Conservation (phyloP, 2,797 vertebrate species). For the Diglossa cyanea region DNA sequence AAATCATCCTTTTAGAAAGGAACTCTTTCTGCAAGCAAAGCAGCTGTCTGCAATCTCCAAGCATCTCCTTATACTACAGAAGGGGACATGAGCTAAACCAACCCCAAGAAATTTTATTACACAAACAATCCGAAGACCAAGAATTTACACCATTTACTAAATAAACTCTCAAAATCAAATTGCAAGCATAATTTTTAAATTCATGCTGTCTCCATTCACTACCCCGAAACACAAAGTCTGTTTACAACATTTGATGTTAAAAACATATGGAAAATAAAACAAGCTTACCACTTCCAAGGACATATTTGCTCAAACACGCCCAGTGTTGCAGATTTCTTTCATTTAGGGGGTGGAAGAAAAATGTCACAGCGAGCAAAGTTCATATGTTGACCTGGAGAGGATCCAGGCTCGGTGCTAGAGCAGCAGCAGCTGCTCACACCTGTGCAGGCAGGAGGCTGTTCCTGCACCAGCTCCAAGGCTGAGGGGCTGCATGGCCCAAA, state of each 20-base stretch:
- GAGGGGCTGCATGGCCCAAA: not conserved
- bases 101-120: not conserved
- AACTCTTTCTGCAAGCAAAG: not conserved
- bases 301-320: constrained; percentile 70
- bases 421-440: not conserved
- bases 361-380: constrained; percentile 74
- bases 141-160: not conserved
- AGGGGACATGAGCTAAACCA: not conserved
- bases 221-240: rapidly evolving
- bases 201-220: not conserved
- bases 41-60: not conserved
- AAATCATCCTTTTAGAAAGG: not conserved
- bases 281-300: constrained; percentile 74
- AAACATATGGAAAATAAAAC: not conserved
- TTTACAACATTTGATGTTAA: not conserved
- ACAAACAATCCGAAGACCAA: not conserved
- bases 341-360: constrained; percentile 49
- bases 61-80: rapidly evolving
- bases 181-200: not conserved
- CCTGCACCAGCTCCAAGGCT: not conserved
- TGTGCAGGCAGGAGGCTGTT: not conserved
- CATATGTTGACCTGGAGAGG: constrained; percentile 42
- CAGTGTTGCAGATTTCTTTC: constrained; percentile 1
- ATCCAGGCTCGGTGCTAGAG: constrained; percentile 7
- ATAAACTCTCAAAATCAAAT: not conserved